Conservation (phyloP, 2,797 vertebrate species). For the Gymnoscopelus microlampas region DNA sequence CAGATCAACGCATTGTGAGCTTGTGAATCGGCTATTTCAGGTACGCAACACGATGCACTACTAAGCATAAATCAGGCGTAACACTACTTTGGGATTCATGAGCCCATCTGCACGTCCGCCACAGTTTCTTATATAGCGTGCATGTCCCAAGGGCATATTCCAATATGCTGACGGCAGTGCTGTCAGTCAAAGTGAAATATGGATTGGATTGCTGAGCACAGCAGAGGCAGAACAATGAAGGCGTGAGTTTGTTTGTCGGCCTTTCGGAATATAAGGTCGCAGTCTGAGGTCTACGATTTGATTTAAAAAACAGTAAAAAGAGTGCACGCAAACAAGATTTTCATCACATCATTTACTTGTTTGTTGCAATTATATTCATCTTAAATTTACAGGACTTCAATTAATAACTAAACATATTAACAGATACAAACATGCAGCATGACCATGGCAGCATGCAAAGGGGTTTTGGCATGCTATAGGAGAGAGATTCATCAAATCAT, state of each 20-base stretch:
- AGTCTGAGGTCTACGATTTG: constrained; percentile 14
- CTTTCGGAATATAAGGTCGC: constrained; percentile 29
- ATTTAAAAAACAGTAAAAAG: constrained; percentile 10
- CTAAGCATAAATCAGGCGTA: no score
- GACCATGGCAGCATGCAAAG: constrained; percentile 57
- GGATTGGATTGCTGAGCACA: constrained; percentile 28
- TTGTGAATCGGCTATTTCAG: no score
- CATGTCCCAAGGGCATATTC: constrained; percentile 20
- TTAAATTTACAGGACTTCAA: constrained; percentile 17
- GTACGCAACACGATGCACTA: no score
- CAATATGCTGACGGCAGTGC: constrained; percentile 27
- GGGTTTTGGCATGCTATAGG: constrained; percentile 23
- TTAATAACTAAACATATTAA: constrained; percentile 27
- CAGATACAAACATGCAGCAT: constrained; percentile 54
- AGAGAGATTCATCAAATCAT: constrained; percentile 5
- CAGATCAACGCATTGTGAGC: no score
- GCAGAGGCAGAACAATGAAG: constrained; percentile 33
- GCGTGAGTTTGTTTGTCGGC: constrained; percentile 30
- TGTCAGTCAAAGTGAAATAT: constrained; percentile 34
- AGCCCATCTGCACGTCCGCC: constrained; percentile 20
- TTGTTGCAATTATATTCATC: constrained; percentile 1
- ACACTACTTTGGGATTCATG: constrained; percentile 23
- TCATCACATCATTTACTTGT: not conserved
- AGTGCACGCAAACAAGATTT: constrained; percentile 42
- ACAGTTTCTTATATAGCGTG: constrained; percentile 50